Evolutionary conservation across 35 echinoderm and acorn worm species (phyloP).

Genomic region (Acanthaster planci): DNA sequence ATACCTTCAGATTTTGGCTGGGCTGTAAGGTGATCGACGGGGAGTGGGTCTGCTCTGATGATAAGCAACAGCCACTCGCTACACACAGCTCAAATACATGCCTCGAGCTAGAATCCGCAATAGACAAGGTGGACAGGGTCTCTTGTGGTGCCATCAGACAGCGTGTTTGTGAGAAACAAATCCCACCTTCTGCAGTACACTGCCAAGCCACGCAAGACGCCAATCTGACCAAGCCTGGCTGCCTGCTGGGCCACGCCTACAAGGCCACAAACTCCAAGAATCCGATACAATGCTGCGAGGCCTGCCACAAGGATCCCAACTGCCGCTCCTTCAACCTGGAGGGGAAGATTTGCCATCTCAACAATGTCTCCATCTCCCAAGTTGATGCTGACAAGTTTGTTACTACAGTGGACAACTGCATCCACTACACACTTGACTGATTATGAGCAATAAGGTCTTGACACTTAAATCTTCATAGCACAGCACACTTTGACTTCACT

Average conservation of each 20-base stretch:
- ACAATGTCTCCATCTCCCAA: background rate
- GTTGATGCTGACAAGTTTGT: background rate
- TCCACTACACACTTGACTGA: background rate
- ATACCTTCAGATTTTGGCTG: background rate
- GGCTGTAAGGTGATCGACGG: background rate
- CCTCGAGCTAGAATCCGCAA: background rate
- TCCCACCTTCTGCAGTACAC: background rate
- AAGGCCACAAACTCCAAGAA: background rate
- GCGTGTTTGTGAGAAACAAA: background rate
- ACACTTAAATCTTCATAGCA: no score
- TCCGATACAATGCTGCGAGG: constrained; percentile 10
- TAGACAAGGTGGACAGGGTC: background rate
- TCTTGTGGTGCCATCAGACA: no score
- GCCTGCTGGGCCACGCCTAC: background rate
- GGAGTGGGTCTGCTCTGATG: background rate
- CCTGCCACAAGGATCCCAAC: constrained; percentile 20
- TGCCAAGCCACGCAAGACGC: background rate
- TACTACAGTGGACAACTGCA: background rate
- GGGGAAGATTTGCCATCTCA: background rate
- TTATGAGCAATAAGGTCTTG: no score
- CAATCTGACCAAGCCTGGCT: background rate
- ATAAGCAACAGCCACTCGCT: background rate
- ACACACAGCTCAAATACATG: background rate
- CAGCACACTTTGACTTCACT: no score
- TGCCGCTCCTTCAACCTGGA: constrained; percentile 17